Evolutionary conservation across 2,113 vertebrate genomes (phyloP), one percentile per base, ranked within the genome.

Genomic region (Cynocephalus volans): DNA sequence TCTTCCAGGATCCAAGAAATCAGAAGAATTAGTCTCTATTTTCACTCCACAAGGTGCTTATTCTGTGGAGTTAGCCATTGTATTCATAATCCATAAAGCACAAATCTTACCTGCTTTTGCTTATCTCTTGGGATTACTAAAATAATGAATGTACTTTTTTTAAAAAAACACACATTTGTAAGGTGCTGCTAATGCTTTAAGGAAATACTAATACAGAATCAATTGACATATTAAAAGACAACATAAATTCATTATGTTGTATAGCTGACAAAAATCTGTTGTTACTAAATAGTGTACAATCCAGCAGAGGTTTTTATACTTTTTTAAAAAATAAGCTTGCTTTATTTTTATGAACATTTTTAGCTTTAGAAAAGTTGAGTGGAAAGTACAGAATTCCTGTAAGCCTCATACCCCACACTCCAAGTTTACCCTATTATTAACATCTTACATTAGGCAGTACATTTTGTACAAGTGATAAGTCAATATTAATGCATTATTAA

Each of bases 381-480:
- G 14, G 41, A 31, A 87, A 70, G 6, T 21, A 14, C 15, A 23
- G 15, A 89, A 62, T 80, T 92, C 12, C 24, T 50, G 6, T n/a
- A 31, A 77, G 15, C 0, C 3, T 6, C 50, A 0, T 41, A 13
- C 10, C 3, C 1, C 4, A 2, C 26, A 5, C 41, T 13, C 26
- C 14, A 86, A 69, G 1, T 48, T 52, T 52, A 33, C n/a, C 0
- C 13, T 54, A 12, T 64, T 56, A 48, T 41, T 31, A 56, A 8
- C 3, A 75, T 77, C 10, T 62, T 65, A 10, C 15, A n/a, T 54
- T 75, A 86, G 15, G 18, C 60, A 3, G 24, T 41, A 58, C 5
- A 45, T n/a, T 73, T 80, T 11, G 19, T n/a, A 80, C 31, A 33
- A 41, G 12, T 21, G 14, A 62, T 75, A n/a, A 92, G 21, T 24